These are phyloP conservation scores for Sebastes aleutianus DNA, from an alignment of 2,797 vertebrate genomes.

Conservation along the genomic window DNA sequence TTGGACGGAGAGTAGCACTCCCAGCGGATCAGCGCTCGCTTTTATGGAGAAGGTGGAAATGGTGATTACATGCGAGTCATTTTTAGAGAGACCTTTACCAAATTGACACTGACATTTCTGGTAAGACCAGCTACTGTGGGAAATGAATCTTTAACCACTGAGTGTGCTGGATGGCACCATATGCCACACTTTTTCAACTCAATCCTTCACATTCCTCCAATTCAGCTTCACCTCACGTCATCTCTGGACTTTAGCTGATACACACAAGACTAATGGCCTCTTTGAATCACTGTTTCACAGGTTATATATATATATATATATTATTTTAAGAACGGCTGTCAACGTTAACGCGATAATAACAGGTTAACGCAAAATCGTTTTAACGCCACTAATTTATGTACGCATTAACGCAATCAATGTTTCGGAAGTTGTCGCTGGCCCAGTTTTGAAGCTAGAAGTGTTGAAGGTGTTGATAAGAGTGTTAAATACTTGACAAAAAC, in stretches of 20 bases:
- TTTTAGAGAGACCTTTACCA: slow-evolving; percentile 45
- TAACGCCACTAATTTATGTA: too few relatives aligned
- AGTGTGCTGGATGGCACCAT: neutral
- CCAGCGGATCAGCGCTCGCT: neutral
- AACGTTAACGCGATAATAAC: too few relatives aligned
- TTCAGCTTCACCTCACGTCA: neutral
- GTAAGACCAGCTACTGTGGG: slow-evolving; percentile 11
- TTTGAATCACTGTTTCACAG: neutral
- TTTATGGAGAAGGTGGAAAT: slow-evolving; percentile 22
- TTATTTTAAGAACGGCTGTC: neutral
- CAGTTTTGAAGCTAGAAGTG: too few relatives aligned
- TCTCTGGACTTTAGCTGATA: neutral
- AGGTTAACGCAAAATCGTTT: too few relatives aligned
- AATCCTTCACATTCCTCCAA: neutral
- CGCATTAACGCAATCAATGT: too few relatives aligned
- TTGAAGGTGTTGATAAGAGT: too few relatives aligned
- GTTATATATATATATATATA: neutral
- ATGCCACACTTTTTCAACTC: neutral
- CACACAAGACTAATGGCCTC: neutral
- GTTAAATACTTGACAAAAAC: too few relatives aligned
- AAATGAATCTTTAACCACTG: slow-evolving; percentile 31
- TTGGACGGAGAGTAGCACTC: slow-evolving; percentile 11
- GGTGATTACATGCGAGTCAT: slow-evolving; percentile 36
- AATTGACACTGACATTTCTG: slow-evolving; percentile 47
- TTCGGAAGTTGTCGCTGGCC: accelerated